Percentiles rank a stretch among this genome's conserved stretches.
These are phyloP conservation scores for Syngnathus scovelli DNA, from an alignment of 2,113 vertebrate genomes.

Conservation along the genomic window DNA sequence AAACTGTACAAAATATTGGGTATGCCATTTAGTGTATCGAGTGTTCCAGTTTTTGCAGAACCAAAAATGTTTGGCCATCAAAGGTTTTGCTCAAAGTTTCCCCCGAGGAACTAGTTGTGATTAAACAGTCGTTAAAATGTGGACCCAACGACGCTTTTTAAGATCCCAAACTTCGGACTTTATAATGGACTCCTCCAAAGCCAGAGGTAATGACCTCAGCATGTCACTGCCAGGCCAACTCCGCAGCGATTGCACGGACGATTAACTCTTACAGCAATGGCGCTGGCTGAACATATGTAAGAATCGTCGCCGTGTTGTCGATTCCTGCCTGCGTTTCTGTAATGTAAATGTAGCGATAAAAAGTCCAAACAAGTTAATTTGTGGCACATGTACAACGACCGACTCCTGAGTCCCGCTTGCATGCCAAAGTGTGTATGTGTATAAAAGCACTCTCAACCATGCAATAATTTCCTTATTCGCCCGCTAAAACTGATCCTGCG, in stretches of 20 bases:
- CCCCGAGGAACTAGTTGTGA: constrained; percentile 29
- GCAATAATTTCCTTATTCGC: constrained; percentile 68
- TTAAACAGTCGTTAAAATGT: constrained; percentile 25
- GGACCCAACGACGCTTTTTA: constrained; percentile 14
- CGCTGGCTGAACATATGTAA: constrained; percentile 51
- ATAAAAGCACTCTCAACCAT: constrained; percentile 50
- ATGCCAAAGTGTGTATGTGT: constrained; percentile 22
- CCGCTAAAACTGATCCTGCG: constrained; percentile 62
- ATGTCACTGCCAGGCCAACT: constrained; percentile 44
- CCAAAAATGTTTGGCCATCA: constrained; percentile 22
- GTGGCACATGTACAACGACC: constrained; percentile 11
- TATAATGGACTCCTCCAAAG: constrained; percentile 44
- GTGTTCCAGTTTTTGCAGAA: constrained; percentile 14
- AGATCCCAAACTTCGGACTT: constrained; percentile 22
- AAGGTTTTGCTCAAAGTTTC: constrained; percentile 34
- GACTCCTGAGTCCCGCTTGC: constrained; percentile 15
- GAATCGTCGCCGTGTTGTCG: constrained; percentile 34
- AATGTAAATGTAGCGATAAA: neutral
- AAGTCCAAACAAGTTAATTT: constrained; percentile 11
- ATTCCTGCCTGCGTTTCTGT: constrained; percentile 32
- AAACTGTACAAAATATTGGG: neutral
- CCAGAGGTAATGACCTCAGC: constrained; percentile 60
- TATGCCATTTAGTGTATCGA: constrained; percentile 1
- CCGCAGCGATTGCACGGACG: constrained; percentile 53
- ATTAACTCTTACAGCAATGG: constrained; percentile 63